These are phyloP conservation scores for Gobiocypris rarus DNA, from an alignment of 2,113 vertebrate genomes.

Conservation along the genomic window DNA sequence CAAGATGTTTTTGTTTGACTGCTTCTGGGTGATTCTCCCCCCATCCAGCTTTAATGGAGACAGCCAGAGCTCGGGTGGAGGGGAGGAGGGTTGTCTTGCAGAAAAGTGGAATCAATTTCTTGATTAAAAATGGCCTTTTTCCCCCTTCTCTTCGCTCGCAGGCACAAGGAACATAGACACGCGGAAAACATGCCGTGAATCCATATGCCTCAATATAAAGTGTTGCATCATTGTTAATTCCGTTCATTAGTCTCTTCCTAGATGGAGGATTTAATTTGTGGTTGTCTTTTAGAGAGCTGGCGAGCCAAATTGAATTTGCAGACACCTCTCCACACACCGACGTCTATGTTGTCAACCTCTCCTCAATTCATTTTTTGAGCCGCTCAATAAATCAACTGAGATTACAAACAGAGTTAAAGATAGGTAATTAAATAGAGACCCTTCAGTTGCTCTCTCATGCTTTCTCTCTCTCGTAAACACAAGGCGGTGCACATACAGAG, in stretches of 20 bases:
- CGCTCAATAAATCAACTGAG: constrained; percentile 79
- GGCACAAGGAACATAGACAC: constrained; percentile 64
- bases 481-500: neutral
- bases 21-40: constrained; percentile 79
- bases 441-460: constrained; percentile 73
- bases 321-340: constrained; percentile 64
- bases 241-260: constrained; percentile 78
- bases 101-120: constrained; percentile 81
- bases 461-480: constrained; percentile 60
- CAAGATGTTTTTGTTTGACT: constrained; percentile 83
- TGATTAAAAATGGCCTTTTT: constrained; percentile 78
- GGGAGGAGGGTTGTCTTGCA: constrained; percentile 58
- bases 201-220: constrained; percentile 79
- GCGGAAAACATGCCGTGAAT: constrained; percentile 78
- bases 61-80: constrained; percentile 51
- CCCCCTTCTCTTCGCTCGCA: constrained; percentile 62
- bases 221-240: constrained; percentile 81
- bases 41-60: constrained; percentile 69
- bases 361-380: constrained; percentile 65
- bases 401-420: constrained; percentile 78
- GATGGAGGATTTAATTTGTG: constrained; percentile 81
- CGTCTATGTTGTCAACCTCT: constrained; percentile 65
- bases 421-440: constrained; percentile 76
- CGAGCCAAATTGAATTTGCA: constrained; percentile 77
- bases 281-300: constrained; percentile 74